A percentile compares a stretch with the other conserved stretches of the same genome.
Conservation (phyloP, 2,888 invertebrate genomes). For the Polydrusus cervinus region DNA sequence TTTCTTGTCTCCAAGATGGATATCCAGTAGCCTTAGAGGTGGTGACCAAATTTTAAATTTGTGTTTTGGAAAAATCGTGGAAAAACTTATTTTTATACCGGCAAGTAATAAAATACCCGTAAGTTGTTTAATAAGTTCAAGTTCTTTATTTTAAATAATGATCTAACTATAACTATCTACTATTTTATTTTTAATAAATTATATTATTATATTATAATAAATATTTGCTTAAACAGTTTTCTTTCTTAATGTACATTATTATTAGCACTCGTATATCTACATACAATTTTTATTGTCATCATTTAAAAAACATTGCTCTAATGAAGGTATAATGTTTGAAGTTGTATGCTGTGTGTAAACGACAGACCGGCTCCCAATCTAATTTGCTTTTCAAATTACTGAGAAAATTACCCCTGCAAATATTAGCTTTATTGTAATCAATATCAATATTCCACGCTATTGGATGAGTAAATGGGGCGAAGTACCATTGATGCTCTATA, state of each 20-base stretch:
- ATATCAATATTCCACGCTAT: conserved; percentile 64
- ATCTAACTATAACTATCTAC: too few relatives aligned
- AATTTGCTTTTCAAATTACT: conserved; percentile 71
- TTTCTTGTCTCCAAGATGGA: too few relatives aligned
- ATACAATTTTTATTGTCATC: conserved; percentile 29
- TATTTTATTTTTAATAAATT: too few relatives aligned
- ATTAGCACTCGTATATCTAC: neutral
- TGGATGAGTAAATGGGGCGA: conserved; percentile 43
- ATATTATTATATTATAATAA: too few relatives aligned
- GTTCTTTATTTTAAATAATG: too few relatives aligned
- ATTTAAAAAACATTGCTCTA: conserved; percentile 60
- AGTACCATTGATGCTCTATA: conserved; percentile 23
- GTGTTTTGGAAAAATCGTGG: too few relatives aligned
- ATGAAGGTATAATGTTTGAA: conserved; percentile 54
- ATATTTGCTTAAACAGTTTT: too few relatives aligned
- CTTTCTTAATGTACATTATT: neutral
- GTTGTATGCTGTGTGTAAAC: conserved; percentile 59
- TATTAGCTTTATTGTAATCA: conserved; percentile 72
- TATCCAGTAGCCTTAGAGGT: too few relatives aligned
- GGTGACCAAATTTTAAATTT: too few relatives aligned
- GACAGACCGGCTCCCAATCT: conserved; percentile 64
- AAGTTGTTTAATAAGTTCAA: too few relatives aligned
- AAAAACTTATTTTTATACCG: too few relatives aligned
- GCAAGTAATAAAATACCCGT: too few relatives aligned
- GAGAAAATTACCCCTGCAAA: conserved; percentile 72